phyloP scores from a whole-genome alignment of 2,797 vertebrate species.

The Echiichthys vipera region DNA sequence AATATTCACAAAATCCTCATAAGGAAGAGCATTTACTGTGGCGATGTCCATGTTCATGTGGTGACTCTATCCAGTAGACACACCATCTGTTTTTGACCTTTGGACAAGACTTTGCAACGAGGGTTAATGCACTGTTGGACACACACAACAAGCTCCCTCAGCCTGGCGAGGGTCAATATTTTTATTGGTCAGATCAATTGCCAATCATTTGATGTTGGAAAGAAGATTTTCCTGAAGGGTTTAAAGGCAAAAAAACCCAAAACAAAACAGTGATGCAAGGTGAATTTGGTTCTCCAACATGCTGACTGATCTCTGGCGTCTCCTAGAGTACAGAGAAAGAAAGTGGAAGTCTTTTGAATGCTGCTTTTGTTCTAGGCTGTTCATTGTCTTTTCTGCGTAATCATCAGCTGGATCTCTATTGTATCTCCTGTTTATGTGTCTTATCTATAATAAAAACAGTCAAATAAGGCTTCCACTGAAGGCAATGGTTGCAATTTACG shows the following conservation, averaged over 20 bases:
- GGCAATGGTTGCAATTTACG: background rate
- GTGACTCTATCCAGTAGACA: background rate
- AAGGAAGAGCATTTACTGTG: conserved; percentile 83
- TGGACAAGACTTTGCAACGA: conserved; percentile 14
- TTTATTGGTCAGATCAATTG: background rate
- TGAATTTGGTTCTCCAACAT: background rate
- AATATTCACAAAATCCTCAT: conserved; percentile 85
- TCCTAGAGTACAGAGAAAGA: background rate
- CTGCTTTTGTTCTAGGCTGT: background rate
- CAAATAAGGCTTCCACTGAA: background rate
- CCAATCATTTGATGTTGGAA: background rate
- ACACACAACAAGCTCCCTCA: background rate
- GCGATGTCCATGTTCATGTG: conserved; percentile 82
- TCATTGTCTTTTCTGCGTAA: background rate
- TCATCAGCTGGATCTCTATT: too few relatives aligned
- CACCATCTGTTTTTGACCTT: conserved; percentile 31
- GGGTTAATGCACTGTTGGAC: conserved; percentile 60
- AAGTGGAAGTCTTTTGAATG: too few relatives aligned
- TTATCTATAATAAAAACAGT: background rate
- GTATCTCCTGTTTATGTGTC: too few relatives aligned
- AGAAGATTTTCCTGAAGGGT: background rate
- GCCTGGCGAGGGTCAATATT: conserved; percentile 42
- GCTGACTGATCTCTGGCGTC: conserved; percentile 10
- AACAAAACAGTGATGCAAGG: background rate
- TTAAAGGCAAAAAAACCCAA: background rate